A percentile compares a stretch with the other conserved stretches of the same genome.
phyloP scores from a whole-genome alignment of 2,797 vertebrate genomes.

The Chaetodon trifasciatus region DNA sequence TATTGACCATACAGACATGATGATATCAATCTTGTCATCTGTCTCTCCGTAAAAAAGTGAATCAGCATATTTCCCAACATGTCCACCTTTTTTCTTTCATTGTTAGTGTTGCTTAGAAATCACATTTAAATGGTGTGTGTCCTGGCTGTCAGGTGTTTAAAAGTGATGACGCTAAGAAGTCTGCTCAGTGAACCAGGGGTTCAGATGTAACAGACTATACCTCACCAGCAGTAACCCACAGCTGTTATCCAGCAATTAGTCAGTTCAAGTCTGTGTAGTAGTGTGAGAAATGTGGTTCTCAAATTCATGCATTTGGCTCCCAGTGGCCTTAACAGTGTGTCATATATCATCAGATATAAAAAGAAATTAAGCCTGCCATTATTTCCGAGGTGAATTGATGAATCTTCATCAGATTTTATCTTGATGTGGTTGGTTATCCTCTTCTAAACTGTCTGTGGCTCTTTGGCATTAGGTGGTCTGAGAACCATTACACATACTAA shows the following conservation, averaged over 20 bases:
- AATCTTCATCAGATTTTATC: not conserved
- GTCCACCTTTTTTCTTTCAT: not conserved
- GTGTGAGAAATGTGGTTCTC: not conserved
- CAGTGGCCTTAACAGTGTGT: not conserved
- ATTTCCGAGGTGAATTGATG: not conserved
- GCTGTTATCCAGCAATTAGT: constrained; percentile 6
- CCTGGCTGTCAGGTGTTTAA: not conserved
- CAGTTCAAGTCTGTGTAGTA: not conserved
- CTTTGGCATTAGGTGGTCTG: not conserved
- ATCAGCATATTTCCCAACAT: not conserved
- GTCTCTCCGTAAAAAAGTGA: not conserved
- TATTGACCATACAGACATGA: not conserved
- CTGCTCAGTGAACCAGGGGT: not conserved
- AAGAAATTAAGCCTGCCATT: not conserved
- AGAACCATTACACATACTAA: not conserved
- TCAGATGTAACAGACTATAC: not conserved
- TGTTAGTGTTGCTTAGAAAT: not conserved
- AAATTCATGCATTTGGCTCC: constrained; percentile 11
- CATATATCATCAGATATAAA: constrained; percentile 1
- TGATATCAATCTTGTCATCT: not conserved
- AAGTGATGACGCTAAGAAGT: not conserved
- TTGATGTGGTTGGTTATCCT: not conserved
- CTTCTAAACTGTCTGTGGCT: not conserved
- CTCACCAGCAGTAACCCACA: constrained; percentile 35
- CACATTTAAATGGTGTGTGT: not conserved